These are phyloP conservation scores for Uloborus diversus DNA, from an alignment of 1,140 invertebrate genomes.

Conservation along the genomic window DNA sequence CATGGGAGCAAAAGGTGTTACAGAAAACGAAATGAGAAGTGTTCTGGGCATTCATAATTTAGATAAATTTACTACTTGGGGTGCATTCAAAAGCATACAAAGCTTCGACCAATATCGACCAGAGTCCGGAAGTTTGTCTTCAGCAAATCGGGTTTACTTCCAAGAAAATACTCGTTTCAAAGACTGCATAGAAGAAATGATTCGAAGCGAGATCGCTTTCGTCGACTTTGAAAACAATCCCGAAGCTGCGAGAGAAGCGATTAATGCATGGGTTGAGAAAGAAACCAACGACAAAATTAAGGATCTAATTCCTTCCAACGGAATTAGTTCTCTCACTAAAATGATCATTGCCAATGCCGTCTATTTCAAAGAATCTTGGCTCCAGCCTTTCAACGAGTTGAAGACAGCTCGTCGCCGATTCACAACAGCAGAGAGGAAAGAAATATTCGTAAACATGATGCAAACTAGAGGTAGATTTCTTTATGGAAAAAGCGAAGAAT, in stretches of 20 bases:
- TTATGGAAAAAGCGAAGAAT: conserved; percentile 59
- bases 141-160: conserved; percentile 58
- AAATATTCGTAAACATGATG: conserved; percentile 60
- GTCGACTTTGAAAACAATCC: conserved; percentile 72
- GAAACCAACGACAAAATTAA: conserved; percentile 77
- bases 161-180: conserved; percentile 38
- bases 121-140: conserved; percentile 1
- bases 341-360: conserved; percentile 68
- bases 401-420: conserved; percentile 59
- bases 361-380: conserved; percentile 65
- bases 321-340: conserved; percentile 59
- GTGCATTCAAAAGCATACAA: conserved; percentile 54
- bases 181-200: conserved; percentile 52
- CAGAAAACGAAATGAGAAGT: conserved; percentile 59
- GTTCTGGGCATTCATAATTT: conserved; percentile 56
- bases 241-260: conserved; percentile 67
- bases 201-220: conserved; percentile 71
- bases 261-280: conserved; percentile 79
- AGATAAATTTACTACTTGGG: conserved; percentile 39
- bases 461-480: conserved; percentile 57
- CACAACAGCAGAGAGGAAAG: conserved; percentile 61
- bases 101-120: conserved; percentile 56
- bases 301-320: conserved; percentile 66
- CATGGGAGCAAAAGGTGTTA: conserved; percentile 63
- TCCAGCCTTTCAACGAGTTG: conserved; percentile 65